Evolutionary conservation across 2,888 invertebrate species (phyloP), one percentile per base, ranked within the genome.

Genomic region (Tachina lurida): DNA sequence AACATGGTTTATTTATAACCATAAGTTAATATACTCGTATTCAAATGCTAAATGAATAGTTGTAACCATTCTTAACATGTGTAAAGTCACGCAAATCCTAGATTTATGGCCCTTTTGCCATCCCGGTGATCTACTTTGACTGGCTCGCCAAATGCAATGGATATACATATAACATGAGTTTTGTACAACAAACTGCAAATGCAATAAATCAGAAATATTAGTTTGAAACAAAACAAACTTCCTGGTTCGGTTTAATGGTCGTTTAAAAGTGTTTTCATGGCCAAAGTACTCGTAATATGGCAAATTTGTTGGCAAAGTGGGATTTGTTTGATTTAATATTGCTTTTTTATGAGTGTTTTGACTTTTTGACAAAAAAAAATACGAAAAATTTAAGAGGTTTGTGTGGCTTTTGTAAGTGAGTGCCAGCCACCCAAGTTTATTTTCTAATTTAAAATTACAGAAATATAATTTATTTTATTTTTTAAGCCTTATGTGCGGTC

Each of bases 141-240:
- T 41, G 77, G 68, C 52, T 73, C 54, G 10, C 17, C 60, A 73
- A 17, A 43, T 17, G 22, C 63, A 68, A 60, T 39, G 56, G 49
- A 41, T n/a, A 22, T 45, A 41, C 15, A 22, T 45, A 1, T 45
- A 70, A 5, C 12, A 63, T 45, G 39, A 65, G 49, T 8, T 22
- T 47, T 10, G 22, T 63, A 22, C 56, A 17, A 62, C 17, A 54
- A 74, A 62, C 52, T 58, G 22, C n/a, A 75, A 63, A 74, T 43
- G 49, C 63, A 62, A 78, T 85, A 85, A 85, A 85, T 82, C 60
- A 82, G 19, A 74, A 74, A 78, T 82, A 75, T 85, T 78, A 65
- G 56, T 81, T 79, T 71, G 62, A 82, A 78, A 71, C 43, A 63
- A 63, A 45, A 41, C 17, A 73, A 77, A 74, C 67, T 84, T 84